Evolutionary conservation across 2,797 vertebrate species (phyloP), one percentile per base, ranked within the genome.

Genomic region (Diceros bicornis): DNA sequence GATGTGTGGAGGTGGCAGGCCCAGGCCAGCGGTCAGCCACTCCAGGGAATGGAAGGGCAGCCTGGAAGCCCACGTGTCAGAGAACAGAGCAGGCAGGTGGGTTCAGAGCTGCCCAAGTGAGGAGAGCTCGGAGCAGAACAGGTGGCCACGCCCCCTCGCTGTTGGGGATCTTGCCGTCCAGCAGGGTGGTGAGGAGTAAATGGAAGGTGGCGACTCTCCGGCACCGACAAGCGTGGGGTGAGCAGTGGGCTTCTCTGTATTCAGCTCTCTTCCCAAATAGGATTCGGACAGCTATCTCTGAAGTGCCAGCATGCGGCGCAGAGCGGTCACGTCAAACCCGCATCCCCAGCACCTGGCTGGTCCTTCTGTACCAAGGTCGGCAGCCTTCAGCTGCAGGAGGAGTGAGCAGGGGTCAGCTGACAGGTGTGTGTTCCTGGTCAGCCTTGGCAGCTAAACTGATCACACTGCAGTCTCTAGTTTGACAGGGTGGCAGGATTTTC

Each of bases 341-440:
- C 1, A 5, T 11, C 57, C 2, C 18, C 11, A 0, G 7, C 55
- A 2, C 27, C 8, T 1, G 1, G 0, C n/a, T 13, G 4, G n/a
- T 6, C 7, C 37, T 86, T 52, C 25, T 7, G 5, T 1, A 10
- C 20, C 2, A 6, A 16, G 8, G 5, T 12, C 52, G 13, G 61
- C 1, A 2, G 32, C 32, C 0, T 18, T 16, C 47, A 21, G 29
- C 21, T 9, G 0, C 3, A 11, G 55, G 21, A 55, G 41, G 62
- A 57, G 32, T 3, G 62, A 34, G 12, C 23, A 16, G 29, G 20
- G 23, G 34, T 8, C 21, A 7, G 66, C 32, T 7, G 21, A 21
- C 23, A 10, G 0, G 5, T 55, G 34, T 34, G 23, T 55, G 47
- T 57, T 25, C 27, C 62, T 21, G 64, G 25, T 21, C 59, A 32